Percentiles rank a stretch among this genome's conserved stretches.
Evolutionary conservation across 2,797 vertebrate genomes (phyloP).

Genomic region (Tiaroga cobitis): DNA sequence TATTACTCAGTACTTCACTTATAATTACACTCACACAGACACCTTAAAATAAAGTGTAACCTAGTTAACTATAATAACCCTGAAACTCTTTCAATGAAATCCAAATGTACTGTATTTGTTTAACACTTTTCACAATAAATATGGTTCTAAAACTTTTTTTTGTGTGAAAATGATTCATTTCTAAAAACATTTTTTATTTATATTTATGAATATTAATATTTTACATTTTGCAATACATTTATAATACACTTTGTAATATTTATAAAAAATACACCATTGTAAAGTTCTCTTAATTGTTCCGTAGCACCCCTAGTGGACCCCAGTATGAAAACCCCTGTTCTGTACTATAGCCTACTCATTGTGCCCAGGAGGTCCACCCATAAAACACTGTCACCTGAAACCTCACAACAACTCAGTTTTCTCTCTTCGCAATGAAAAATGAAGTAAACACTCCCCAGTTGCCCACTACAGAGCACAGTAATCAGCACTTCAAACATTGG

Average conservation of each 20-base stretch:
- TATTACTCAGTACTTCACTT: no score
- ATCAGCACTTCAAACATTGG: constrained; percentile 43
- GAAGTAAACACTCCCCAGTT: constrained; percentile 24
- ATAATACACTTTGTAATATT: no score
- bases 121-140: no score
- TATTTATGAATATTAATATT: not conserved
- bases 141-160: no score
- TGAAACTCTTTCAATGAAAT: no score
- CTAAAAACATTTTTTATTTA: no score
- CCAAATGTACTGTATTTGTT: no score
- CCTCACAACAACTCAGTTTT: constrained; percentile 17
- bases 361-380: not conserved
- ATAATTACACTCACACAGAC: no score
- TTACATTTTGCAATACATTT: not conserved
- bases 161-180: no score
- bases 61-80: no score
- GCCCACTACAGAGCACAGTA: constrained; percentile 20
- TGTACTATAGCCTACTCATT: not conserved
- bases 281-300: not conserved
- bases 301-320: not conserved
- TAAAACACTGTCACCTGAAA: constrained; percentile 9
- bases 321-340: not conserved
- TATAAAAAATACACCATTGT: not conserved
- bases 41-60: no score
- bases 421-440: constrained; percentile 13